Evolutionary conservation across 2,113 vertebrate species (phyloP).

Genomic region (Petrocephalus microphthalmus): DNA sequence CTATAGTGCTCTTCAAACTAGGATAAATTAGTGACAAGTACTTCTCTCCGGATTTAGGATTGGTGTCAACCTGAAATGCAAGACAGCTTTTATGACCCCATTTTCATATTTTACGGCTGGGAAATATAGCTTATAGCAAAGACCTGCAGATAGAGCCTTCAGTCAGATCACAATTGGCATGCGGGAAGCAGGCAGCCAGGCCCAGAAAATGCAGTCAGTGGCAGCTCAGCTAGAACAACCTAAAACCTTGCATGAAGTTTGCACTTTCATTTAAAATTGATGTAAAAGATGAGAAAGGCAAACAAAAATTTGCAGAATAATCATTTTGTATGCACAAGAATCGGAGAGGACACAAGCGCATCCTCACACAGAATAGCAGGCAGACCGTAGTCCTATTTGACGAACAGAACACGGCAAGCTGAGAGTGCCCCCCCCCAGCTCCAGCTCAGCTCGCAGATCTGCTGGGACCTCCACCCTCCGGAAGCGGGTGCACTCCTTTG

Average conservation of each 20-base stretch:
- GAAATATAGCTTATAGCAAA: neutral
- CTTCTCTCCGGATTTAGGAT: neutral
- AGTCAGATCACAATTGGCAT: neutral
- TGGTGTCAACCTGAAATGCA: neutral
- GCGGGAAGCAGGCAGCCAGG: neutral
- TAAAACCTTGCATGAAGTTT: neutral
- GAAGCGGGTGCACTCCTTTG: too few species aligned
- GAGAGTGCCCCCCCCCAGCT: neutral
- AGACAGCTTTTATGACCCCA: neutral
- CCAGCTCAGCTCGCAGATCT: too few species aligned
- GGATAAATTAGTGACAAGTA: neutral
- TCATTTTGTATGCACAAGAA: neutral
- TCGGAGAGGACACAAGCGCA: neutral
- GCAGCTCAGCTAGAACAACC: neutral
- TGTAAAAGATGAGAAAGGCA: neutral
- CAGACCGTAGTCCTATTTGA: neutral
- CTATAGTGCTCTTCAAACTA: neutral
- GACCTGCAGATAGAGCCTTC: neutral
- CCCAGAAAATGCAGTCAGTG: neutral
- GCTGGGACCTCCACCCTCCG: too few species aligned
- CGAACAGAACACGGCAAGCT: neutral
- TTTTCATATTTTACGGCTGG: neutral
- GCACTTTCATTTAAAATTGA: neutral
- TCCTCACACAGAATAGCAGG: neutral
- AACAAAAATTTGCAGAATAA: neutral